Conservation (phyloP, 2,888 invertebrate genomes). For the Hypselothyrea guttata region DNA sequence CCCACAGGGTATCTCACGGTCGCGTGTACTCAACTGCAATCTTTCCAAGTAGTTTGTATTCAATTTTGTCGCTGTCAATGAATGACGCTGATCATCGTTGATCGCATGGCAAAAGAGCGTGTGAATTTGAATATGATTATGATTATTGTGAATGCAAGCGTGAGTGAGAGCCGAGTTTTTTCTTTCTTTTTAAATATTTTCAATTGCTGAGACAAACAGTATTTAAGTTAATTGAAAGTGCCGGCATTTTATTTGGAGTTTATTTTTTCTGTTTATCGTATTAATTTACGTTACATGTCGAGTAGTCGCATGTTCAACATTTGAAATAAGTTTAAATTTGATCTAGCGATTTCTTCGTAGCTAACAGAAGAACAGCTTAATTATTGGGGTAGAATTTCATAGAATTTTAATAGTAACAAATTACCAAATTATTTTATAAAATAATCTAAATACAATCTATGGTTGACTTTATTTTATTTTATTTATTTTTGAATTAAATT, state of each 20-base stretch:
- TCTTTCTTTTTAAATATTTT: conserved; percentile 18
- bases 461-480: no score
- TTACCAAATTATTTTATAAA: no score
- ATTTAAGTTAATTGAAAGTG: conserved; percentile 69
- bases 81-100: conserved; percentile 47
- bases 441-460: no score
- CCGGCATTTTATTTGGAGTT: conserved; percentile 35
- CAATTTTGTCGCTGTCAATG: conserved; percentile 39
- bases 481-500: no score
- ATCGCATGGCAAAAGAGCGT: conserved; percentile 77
- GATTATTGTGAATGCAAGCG: conserved; percentile 5
- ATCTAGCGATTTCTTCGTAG: conserved; percentile 31
- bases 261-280: conserved; percentile 39
- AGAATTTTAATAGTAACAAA: no score
- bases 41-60: no score
- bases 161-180: conserved; percentile 19
- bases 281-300: conserved; percentile 52
- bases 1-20: no score
- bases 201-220: conserved; percentile 62
- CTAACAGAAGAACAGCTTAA: conserved; percentile 5
- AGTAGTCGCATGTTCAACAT: conserved; percentile 28
- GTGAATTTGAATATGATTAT: conserved; percentile 49
- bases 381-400: conserved; percentile 18
- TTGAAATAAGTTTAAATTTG: no score
- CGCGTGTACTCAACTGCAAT: no score